phyloP scores from a whole-genome alignment of 2,797 vertebrate genomes.

The Acanthurus tractus region DNA sequence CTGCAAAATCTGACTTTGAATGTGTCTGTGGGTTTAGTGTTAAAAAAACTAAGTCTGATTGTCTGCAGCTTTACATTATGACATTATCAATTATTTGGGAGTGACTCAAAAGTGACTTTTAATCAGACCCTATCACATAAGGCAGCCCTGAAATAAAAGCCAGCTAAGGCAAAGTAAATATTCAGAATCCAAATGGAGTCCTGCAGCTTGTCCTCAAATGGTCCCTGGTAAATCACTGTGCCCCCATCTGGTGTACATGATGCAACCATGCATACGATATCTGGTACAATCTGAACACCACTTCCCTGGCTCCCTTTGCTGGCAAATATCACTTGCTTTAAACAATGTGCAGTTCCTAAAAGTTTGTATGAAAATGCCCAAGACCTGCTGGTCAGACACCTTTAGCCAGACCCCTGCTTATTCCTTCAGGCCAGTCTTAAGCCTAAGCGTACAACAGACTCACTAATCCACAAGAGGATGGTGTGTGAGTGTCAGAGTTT shows the following conservation, averaged over 20 bases:
- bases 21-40: neutral
- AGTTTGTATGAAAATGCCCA: neutral
- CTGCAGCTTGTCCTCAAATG: conserved; percentile 29
- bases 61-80: neutral
- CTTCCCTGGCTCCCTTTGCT: conserved; percentile 19
- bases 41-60: neutral
- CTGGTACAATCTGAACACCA: neutral
- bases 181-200: conserved; percentile 10
- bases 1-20: conserved; percentile 2
- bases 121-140: neutral
- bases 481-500: too few relatives aligned
- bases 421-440: too few relatives aligned
- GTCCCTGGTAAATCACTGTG: conserved; percentile 28
- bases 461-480: too few relatives aligned
- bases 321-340: conserved; percentile 32
- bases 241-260: conserved; percentile 24
- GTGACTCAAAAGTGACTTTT: neutral
- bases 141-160: conserved; percentile 11
- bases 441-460: too few relatives aligned
- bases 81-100: neutral
- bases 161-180: neutral
- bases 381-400: neutral
- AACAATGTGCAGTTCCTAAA: conserved; percentile 32
- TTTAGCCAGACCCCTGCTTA: neutral
- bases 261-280: conserved; percentile 49